These are phyloP conservation scores for Sylvilagus bachmani DNA, from an alignment of 2,113 vertebrate genomes.

Conservation along the genomic window DNA sequence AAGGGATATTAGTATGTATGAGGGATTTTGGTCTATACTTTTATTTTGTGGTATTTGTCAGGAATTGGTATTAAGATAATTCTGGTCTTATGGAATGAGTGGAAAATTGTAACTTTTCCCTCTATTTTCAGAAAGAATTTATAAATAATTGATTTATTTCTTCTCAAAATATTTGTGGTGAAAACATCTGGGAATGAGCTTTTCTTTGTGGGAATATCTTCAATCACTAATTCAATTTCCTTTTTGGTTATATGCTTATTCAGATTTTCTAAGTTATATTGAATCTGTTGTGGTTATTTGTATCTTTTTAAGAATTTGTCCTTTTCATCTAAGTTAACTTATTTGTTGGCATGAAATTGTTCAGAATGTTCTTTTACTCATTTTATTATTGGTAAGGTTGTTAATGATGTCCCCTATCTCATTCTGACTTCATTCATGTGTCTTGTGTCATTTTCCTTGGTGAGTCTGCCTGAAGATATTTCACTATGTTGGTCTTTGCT, in stretches of 20 bases:
- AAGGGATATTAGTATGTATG: background rate
- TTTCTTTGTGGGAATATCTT: slow-evolving; percentile 32
- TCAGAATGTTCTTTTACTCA: background rate
- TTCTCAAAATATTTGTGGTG: slow-evolving; percentile 9
- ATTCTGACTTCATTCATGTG: background rate
- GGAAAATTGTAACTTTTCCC: background rate
- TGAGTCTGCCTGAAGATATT: background rate
- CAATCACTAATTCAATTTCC: background rate
- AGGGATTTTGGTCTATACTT: background rate
- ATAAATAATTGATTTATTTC: background rate
- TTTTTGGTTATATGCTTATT: background rate
- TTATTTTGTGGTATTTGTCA: background rate
- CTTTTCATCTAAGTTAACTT: background rate
- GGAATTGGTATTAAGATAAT: background rate
- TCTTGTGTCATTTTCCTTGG: background rate
- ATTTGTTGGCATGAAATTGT: background rate
- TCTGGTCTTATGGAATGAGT: background rate
- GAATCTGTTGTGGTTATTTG: background rate
- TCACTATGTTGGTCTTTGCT: slow-evolving; percentile 23
- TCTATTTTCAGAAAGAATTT: slow-evolving; percentile 33
- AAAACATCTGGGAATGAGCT: background rate
- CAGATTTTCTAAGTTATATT: background rate
- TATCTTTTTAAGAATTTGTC: slow-evolving; percentile 4
- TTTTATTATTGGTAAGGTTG: background rate
- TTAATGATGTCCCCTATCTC: background rate